Evolutionary conservation across 1,140 invertebrate species (phyloP).

Genomic region (Stenopsyche tienmushanensis): DNA sequence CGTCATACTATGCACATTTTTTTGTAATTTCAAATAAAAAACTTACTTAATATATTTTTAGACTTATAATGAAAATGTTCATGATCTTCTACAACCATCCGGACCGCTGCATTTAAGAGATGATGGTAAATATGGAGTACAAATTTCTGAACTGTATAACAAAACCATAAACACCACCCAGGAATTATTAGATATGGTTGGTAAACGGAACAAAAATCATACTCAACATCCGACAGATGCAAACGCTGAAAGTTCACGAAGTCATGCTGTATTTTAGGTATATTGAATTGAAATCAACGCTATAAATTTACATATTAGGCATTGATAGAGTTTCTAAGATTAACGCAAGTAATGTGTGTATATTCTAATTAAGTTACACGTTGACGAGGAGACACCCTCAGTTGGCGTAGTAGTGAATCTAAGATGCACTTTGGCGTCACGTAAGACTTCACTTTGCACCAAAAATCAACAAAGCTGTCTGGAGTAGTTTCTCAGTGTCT

Average conservation of each 20-base stretch:
- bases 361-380: neutral
- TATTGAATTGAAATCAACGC: conserved; percentile 6
- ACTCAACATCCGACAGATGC: conserved; percentile 98
- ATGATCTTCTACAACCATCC: conserved; percentile 82
- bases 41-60: no score
- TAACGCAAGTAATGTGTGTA: no score
- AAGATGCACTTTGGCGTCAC: no score
- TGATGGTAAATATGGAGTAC: conserved; percentile 78
- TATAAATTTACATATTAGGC: no score
- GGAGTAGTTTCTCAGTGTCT: no score
- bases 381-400: no score
- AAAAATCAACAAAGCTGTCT: no score
- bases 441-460: no score
- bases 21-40: no score
- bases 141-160: conserved; percentile 81
- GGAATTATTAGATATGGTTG: conserved; percentile 83
- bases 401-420: no score
- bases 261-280: conserved; percentile 93
- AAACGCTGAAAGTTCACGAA: conserved; percentile 94
- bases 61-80: conserved; percentile 95
- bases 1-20: no score
- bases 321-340: no score
- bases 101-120: conserved; percentile 80
- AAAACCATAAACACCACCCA: conserved; percentile 74
- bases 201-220: conserved; percentile 85